These are phyloP conservation scores for Cheilosia soror DNA, from an alignment of 2,888 invertebrate species.

Conservation along the genomic window DNA sequence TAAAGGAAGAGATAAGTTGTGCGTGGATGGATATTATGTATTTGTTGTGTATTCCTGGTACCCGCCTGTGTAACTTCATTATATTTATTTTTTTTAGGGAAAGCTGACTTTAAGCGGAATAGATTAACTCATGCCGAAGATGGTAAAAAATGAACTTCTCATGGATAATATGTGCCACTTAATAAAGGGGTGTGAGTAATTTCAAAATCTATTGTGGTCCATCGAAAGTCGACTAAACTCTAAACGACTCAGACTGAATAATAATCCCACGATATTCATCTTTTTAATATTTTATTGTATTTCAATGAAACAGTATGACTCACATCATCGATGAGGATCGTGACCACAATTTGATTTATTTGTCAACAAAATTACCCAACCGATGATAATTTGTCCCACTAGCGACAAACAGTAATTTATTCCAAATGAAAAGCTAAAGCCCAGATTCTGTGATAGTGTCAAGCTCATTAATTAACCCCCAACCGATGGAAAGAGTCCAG, in stretches of 20 bases:
- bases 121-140: too few relatives aligned
- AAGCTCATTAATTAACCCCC: conserved; percentile 62
- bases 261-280: neutral
- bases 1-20: too few relatives aligned
- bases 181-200: too few relatives aligned
- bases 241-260: neutral
- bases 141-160: too few relatives aligned
- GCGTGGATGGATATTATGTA: too few relatives aligned
- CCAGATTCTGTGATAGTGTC: conserved; percentile 50
- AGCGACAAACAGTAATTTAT: conserved; percentile 26
- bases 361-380: conserved; percentile 46
- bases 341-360: conserved; percentile 66
- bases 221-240: too few relatives aligned
- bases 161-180: too few relatives aligned
- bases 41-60: too few relatives aligned
- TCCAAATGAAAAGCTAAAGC: conserved; percentile 12
- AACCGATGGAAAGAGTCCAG: conserved; percentile 18
- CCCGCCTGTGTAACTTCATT: too few relatives aligned
- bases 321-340: conserved; percentile 45
- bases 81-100: too few relatives aligned
- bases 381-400: conserved; percentile 61
- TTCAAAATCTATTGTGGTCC: too few relatives aligned
- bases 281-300: conserved; percentile 9
- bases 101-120: too few relatives aligned
- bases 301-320: conserved; percentile 45